Evolutionary conservation across 2,797 vertebrate genomes (phyloP).

Genomic region (Enteromius fasciolatus): DNA sequence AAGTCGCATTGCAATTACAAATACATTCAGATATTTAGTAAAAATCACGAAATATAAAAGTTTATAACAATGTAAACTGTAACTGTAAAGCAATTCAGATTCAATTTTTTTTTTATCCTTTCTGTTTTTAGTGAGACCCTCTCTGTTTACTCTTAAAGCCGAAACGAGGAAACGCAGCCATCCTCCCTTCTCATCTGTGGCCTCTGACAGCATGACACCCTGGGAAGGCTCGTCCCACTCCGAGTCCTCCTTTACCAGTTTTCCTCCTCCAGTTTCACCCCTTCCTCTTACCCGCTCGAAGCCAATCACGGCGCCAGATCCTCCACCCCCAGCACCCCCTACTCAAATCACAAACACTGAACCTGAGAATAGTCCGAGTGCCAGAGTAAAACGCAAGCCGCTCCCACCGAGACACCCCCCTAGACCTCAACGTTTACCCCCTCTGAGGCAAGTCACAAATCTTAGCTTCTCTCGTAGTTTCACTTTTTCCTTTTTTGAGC

Average conservation of each 20-base stretch:
- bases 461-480: constrained; percentile 84
- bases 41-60: background rate
- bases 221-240: constrained; percentile 70
- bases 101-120: background rate
- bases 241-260: constrained; percentile 72
- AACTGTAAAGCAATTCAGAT: background rate
- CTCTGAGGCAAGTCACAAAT: constrained; percentile 75
- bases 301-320: constrained; percentile 40
- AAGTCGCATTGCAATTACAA: background rate
- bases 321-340: constrained; percentile 45
- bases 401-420: constrained; percentile 58
- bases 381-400: constrained; percentile 52
- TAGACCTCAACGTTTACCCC: constrained; percentile 71
- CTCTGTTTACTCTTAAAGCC: constrained; percentile 49
- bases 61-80: too few species aligned
- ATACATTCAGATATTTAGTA: background rate
- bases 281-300: constrained; percentile 49
- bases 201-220: constrained; percentile 70
- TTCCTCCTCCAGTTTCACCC: constrained; percentile 61
- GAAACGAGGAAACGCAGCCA: constrained; percentile 53
- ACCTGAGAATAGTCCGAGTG: constrained; percentile 40
- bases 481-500: constrained; percentile 86
- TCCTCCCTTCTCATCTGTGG: constrained; percentile 50
- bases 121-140: constrained; percentile 59
- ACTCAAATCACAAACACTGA: constrained; percentile 28